phyloP scores from a whole-genome alignment of 2,797 vertebrate genomes.

The Melanotaenia parkinsoni region DNA sequence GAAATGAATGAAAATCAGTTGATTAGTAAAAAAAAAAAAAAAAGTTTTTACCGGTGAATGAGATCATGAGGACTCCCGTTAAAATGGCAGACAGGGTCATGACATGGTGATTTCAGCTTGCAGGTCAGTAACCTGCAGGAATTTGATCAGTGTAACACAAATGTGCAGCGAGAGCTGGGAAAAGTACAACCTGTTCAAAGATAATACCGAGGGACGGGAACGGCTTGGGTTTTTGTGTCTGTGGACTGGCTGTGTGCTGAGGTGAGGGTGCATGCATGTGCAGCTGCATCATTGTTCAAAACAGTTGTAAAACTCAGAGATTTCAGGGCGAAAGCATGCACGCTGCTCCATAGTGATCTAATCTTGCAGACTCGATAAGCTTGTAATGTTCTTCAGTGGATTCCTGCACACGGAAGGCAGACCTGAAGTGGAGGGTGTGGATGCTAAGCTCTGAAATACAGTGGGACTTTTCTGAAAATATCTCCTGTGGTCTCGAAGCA shows the following conservation, averaged over 20 bases:
- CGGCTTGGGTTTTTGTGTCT: not conserved
- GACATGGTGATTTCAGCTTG: not conserved
- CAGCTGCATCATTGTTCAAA: not conserved
- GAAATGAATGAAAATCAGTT: too few species aligned
- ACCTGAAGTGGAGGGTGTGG: conserved; percentile 38
- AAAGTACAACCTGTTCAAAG: conserved; percentile 10
- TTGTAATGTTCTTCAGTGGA: conserved; percentile 8
- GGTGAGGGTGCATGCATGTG: not conserved
- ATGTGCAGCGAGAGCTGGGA: not conserved
- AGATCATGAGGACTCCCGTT: too few species aligned
- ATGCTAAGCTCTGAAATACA: not conserved
- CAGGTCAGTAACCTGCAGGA: not conserved
- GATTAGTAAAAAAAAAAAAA: too few species aligned
- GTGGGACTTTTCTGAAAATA: conserved; percentile 22
- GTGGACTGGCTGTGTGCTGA: not conserved
- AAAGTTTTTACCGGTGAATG: too few species aligned
- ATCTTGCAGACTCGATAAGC: conserved; percentile 7
- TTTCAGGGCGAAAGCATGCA: not conserved
- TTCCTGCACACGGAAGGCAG: not conserved
- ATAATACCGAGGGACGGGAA: conserved; percentile 8
- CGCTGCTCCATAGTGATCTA: not conserved
- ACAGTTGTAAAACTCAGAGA: not conserved
- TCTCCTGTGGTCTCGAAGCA: not conserved
- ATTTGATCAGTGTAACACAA: not conserved
- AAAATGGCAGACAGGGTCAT: not conserved